These are phyloP conservation scores for Pheosia tremula DNA, from an alignment of 2,888 invertebrate genomes.

Conservation along the genomic window DNA sequence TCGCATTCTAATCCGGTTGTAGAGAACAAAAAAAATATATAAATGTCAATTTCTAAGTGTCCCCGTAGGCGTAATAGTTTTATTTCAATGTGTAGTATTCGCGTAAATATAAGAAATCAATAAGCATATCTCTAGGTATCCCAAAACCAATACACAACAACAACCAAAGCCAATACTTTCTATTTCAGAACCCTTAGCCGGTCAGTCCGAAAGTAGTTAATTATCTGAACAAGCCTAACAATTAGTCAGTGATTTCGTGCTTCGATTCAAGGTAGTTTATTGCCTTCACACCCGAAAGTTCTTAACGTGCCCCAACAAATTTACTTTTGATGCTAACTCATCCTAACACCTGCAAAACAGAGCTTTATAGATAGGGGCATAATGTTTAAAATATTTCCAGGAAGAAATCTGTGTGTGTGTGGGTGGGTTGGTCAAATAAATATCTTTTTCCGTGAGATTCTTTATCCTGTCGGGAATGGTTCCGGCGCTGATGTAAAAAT, in stretches of 20 bases:
- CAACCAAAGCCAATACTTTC: neutral
- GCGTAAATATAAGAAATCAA: too few relatives aligned
- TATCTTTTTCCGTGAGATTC: slow-evolving; percentile 64
- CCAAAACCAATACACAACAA: neutral
- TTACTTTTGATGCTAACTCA: slow-evolving; percentile 20
- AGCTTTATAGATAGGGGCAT: slow-evolving; percentile 22
- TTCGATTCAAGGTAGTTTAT: slow-evolving; percentile 67
- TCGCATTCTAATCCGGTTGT: too few relatives aligned
- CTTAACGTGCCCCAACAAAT: slow-evolving; percentile 44
- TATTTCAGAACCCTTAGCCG: neutral
- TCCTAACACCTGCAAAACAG: slow-evolving; percentile 6
- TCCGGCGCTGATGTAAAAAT: slow-evolving; percentile 68
- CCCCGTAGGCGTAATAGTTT: too few relatives aligned
- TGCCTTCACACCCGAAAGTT: slow-evolving; percentile 57
- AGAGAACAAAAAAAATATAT: too few relatives aligned
- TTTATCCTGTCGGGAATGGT: slow-evolving; percentile 63
- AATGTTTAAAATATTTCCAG: slow-evolving; percentile 30
- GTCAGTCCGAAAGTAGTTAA: slow-evolving; percentile 39
- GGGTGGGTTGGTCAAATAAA: slow-evolving; percentile 50
- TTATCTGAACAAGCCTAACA: slow-evolving; percentile 65
- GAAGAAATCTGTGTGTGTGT: slow-evolving; percentile 18
- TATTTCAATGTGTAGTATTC: too few relatives aligned
- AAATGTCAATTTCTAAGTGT: too few relatives aligned
- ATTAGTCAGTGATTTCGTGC: slow-evolving; percentile 70
- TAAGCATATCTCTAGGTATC: neutral